Evolutionary conservation across 2,113 vertebrate species (phyloP).

Genomic region (Burhinus oedicnemus): DNA sequence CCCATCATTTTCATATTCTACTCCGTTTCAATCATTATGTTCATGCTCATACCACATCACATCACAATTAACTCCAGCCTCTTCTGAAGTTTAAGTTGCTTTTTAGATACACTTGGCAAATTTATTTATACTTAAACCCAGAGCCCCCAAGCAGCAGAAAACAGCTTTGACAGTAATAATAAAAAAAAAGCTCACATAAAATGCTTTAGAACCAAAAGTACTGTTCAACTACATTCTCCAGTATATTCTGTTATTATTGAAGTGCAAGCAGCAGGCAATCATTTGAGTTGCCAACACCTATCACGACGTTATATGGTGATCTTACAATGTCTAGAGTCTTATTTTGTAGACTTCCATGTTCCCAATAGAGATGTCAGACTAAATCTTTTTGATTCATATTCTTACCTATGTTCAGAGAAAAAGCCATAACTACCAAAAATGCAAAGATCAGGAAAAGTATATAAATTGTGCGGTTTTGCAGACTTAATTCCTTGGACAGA

Average conservation of each 20-base stretch:
- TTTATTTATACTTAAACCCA: not conserved
- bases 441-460: not conserved
- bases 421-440: not conserved
- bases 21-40: not conserved
- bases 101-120: not conserved
- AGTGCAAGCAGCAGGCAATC: not conserved
- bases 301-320: not conserved
- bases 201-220: not conserved
- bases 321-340: not conserved
- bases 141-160: not conserved
- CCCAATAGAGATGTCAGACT: not conserved
- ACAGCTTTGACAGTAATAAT: not conserved
- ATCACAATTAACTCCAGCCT: not conserved
- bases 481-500: not conserved
- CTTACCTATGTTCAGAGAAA: not conserved
- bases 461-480: not conserved
- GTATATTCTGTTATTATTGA: not conserved
- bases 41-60: not conserved
- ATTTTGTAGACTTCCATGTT: not conserved
- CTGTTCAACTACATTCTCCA: not conserved
- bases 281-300: not conserved
- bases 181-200: not conserved
- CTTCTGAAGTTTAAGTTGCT: not conserved
- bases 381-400: not conserved
- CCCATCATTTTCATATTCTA: not conserved